Evolutionary conservation across 2,797 vertebrate species (phyloP), one percentile per base, ranked within the genome.

Genomic region (Cephalopachus bancanus): DNA sequence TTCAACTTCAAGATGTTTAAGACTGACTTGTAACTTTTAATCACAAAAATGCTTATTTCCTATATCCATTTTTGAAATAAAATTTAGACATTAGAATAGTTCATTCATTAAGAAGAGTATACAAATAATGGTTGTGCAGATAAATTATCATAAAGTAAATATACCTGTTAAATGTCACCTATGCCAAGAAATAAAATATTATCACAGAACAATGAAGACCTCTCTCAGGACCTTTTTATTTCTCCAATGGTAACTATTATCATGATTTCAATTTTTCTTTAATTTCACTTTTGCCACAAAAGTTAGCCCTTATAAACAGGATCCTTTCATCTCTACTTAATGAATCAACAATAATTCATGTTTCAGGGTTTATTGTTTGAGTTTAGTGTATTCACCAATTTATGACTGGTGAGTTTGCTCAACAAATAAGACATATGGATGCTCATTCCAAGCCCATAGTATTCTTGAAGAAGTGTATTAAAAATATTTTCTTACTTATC

Each of bases 271-370:
- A 7, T 26, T 53, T 79, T 62, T 49, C 7, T 65, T 80, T 88
- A 71, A 85, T 62, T 93, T 84, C 85, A 71, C 90, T 88, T 1
- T 49, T 80, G 6, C 10, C 7, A 78, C 15, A 64, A 74, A 71
- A 78, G 1, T 64, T 85, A 93, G n/a, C 0, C 17, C 5, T 37
- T 44, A 20, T 59, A 28, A 83, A 37, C 10, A 94, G 26, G 11
- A 84, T 60, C 49, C 3, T 59, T 87, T 79, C 17, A 75, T 60
- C 49, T 95, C 26, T 95, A n/a, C 10, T 76, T 88, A 89, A 37
- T 57, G 6, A 76, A 49, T 80, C 37, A 89, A 69, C 1, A 24
- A 15, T 49, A 93, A 81, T 15, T 62, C 69, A 49, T 37, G 9
- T 22, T 81, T 91, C 67, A 72, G 3, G 10, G 8, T 65, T 14